Percentiles rank a stretch among this genome's conserved stretches.
Evolutionary conservation across 2,113 vertebrate genomes (phyloP).

Genomic region (Otocyon megalotis): DNA sequence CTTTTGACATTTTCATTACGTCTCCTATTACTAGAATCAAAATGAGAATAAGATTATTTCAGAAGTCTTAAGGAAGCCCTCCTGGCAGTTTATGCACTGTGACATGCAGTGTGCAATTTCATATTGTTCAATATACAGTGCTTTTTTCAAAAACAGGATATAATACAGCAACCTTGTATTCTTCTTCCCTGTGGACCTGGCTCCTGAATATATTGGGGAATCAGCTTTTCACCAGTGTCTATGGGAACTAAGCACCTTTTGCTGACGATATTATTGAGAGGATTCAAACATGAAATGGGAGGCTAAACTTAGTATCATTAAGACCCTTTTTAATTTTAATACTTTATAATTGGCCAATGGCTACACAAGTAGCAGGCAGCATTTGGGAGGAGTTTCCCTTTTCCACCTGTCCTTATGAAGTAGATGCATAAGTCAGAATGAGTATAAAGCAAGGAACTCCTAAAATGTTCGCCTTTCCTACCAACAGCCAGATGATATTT

Average conservation of each 20-base stretch:
- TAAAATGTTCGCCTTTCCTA: neutral
- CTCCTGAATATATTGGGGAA: neutral
- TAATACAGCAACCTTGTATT: neutral
- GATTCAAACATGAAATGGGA: neutral
- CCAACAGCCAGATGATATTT: neutral
- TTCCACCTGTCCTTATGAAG: neutral
- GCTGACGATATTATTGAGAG: neutral
- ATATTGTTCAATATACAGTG: neutral
- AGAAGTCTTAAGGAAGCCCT: conserved; percentile 33
- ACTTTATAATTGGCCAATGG: neutral
- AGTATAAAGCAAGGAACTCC: neutral
- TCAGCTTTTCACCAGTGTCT: neutral
- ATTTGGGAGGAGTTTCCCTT: neutral
- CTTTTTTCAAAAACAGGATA: neutral
- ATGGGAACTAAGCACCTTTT: neutral
- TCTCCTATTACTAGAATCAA: conserved; percentile 71
- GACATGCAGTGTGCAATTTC: neutral
- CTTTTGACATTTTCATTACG: conserved; percentile 80
- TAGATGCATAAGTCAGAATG: neutral
- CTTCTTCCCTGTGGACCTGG: neutral
- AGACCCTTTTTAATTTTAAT: neutral
- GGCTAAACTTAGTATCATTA: neutral
- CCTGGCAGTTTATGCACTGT: neutral
- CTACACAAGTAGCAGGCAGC: neutral
- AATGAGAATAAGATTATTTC: conserved; percentile 68